Percentiles rank a stretch among this genome's conserved stretches.
Evolutionary conservation across 2,797 vertebrate genomes (phyloP).

Genomic region (Neosilurus mollespiculum): DNA sequence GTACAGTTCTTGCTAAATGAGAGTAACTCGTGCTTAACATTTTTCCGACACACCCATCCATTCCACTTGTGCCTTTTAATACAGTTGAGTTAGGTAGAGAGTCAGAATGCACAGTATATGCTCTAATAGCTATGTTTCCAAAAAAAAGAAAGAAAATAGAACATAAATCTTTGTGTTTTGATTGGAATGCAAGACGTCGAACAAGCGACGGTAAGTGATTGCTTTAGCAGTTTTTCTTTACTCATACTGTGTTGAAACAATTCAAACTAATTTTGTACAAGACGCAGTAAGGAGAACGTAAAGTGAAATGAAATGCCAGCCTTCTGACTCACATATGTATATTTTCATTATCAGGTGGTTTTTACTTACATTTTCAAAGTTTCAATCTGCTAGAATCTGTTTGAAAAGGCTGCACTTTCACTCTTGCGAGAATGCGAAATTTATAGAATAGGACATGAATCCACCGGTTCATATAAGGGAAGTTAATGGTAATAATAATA

Average conservation of each 20-base stretch:
- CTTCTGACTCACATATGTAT: no score
- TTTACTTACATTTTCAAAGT: no score
- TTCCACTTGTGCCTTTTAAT: neutral
- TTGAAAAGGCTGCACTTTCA: no score
- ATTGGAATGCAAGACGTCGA: neutral
- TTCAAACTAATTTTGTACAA: neutral
- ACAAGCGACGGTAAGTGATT: neutral
- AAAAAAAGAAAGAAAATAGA: neutral
- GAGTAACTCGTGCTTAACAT: neutral
- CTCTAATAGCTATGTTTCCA: neutral
- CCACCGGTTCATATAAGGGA: no score
- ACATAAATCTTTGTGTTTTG: neutral
- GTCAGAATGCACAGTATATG: neutral
- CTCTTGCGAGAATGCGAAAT: no score
- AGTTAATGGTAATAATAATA: no score
- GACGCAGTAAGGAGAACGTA: neutral
- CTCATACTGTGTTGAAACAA: neutral
- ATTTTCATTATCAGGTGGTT: no score
- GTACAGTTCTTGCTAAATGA: neutral
- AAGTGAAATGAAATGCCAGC: no score
- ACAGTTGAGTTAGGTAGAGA: neutral
- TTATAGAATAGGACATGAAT: no score
- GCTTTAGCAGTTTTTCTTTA: neutral
- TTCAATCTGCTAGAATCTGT: no score
- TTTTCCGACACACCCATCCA: slow-evolving; percentile 10